Evolutionary conservation across 2,888 invertebrate species (phyloP), one percentile per base, ranked within the genome.

Genomic region (Drosophila borealis): DNA sequence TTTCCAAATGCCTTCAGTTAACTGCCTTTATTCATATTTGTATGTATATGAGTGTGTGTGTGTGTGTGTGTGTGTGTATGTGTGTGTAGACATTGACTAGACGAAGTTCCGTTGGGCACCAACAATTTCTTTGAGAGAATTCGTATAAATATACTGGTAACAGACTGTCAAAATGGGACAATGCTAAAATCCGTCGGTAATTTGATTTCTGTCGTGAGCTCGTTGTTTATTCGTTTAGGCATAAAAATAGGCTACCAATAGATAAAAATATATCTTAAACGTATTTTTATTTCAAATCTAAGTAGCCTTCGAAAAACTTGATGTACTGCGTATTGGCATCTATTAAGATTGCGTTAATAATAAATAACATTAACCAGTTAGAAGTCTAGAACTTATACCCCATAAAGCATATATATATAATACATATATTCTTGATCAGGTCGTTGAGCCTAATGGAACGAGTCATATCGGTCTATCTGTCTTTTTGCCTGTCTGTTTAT

Each of bases 31-130:
- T 19, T 2, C n/a, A 9, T 3, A 41, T 17, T 17, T 36, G 1
- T 4, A 0, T 19, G 19, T 59, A 59, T 50, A 29, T 19, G 13
- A 34, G 19, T 36, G 17, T 19, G 21, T 44, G 14, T 53, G 41
- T 57, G 41, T 41, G 33, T 61, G 42, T 41, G 36, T 21, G 21
- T 33, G 13, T 17, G 10, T 56, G 17, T 14, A 41, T 51, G 59
- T 59, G 64, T 75, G 76, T 65, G 67, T 65, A 81, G 81, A 81
- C 86, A 69, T 39, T 53, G 72, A 67, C 80, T 72, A 81, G 80
- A 80, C 85, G 21, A 46, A 45, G 49, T 72, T 63, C 25, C 49
- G 50, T 45, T 50, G 11, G n/a, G 14, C 49, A 51, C 14, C 56
- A 29, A 70, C 57, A 61, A 65, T 55, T 51, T 50, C 11, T 39